Evolutionary conservation across 2,888 invertebrate species (phyloP), one percentile per base, ranked within the genome.

Genomic region (Eupithecia pulchellata): DNA sequence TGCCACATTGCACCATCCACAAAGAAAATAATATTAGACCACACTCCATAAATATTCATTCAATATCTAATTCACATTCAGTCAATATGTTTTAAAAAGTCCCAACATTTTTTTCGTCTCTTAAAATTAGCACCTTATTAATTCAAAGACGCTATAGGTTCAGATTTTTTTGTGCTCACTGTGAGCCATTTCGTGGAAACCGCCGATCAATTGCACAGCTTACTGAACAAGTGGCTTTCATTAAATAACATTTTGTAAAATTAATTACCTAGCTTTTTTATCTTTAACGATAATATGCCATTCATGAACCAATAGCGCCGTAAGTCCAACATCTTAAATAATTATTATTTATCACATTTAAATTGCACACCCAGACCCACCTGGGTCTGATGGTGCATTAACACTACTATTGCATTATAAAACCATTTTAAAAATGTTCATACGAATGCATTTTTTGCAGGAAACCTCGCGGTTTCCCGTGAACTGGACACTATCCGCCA

Each of bases 291-390:
- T 27, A 25, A 25, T 25, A 55, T 17, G 25, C 17, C 13, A 17
- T 32, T 30, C 30, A n/a, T 32, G 58, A 30, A 60, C 58, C 58
- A n/a, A 60, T 60, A 30, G 58, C 58, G 58, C 58, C 58, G 2
- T 81, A 81, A 73, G 75, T 76, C 87, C 84, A 86, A 84, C 79
- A 83, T 86, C 83, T 82, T 85, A 84, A 86, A 32, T 63, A 69
- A 58, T 69, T 68, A 73, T 72, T 79, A 83, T 85, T 86, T 85
- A 93, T 93, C 93, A 93, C 93, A 93, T 91, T 89, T 88, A 87
- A 91, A 92, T 92, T 92, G 92, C 92, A 92, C 90, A 91, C 89
- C 88, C 88, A 90, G 84, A 86, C 78, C 87, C 66, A 66, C 52
- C 87, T 82, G 87, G 79, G 69, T 73, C 70, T 69, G 69, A 82